These are phyloP conservation scores for Centropus bengalensis DNA, from an alignment of 2,113 vertebrate species.

Conservation along the genomic window DNA sequence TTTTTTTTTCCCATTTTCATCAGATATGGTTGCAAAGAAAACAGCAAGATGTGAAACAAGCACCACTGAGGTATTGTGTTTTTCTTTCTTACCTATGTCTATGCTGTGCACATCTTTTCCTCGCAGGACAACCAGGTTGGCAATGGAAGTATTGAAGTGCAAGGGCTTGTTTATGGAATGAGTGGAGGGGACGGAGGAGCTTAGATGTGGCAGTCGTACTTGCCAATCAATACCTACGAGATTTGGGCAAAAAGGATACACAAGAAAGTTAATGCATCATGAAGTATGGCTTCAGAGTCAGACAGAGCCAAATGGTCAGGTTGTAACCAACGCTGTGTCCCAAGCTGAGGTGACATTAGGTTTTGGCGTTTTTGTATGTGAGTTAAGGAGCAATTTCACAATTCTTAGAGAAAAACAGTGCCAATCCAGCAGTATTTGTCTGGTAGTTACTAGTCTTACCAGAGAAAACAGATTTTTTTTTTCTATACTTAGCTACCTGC, in stretches of 20 bases:
- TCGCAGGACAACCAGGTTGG: conserved; percentile 91
- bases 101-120: conserved; percentile 85
- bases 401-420: not conserved
- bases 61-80: not conserved
- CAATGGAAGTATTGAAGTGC: conserved; percentile 88
- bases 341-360: not conserved
- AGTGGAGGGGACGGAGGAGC: conserved; percentile 44
- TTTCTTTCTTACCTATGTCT: conserved; percentile 80
- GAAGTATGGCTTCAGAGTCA: not conserved
- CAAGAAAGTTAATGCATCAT: not conserved
- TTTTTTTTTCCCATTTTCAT: not conserved
- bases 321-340: not conserved
- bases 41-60: not conserved
- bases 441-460: not conserved
- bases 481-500: conserved; percentile 2
- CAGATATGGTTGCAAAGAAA: not conserved
- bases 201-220: conserved; percentile 70
- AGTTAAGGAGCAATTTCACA: not conserved
- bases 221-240: conserved; percentile 90
- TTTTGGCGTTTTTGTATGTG: not conserved
- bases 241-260: not conserved
- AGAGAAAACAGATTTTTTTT: not conserved
- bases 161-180: conserved; percentile 27
- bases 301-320: not conserved
- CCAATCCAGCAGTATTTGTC: conserved; percentile 6